phyloP scores from a whole-genome alignment of 2,888 invertebrate species.

The Belgica antarctica region DNA sequence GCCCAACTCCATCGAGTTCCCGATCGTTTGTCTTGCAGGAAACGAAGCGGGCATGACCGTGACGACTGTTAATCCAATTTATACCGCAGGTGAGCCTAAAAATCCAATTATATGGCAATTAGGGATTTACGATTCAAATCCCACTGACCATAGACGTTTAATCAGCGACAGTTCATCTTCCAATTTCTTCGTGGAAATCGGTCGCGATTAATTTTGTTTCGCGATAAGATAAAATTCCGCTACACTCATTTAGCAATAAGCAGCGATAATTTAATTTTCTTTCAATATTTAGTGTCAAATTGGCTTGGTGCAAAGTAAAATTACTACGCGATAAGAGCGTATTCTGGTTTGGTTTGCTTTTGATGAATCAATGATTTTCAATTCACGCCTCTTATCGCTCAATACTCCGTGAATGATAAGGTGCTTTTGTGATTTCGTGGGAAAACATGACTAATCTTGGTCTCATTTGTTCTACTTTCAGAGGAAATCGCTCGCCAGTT shows the following conservation, averaged over 20 bases:
- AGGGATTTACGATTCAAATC: no score
- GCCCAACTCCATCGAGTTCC: conserved; percentile 75
- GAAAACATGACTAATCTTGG: no score
- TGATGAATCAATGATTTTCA: not conserved
- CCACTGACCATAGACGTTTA: not conserved
- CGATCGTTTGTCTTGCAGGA: conserved; percentile 64
- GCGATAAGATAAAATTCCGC: not conserved
- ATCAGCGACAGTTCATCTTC: not conserved
- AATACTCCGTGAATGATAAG: not conserved
- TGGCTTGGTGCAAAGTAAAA: not conserved
- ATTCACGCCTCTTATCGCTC: conserved; percentile 1
- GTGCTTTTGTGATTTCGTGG: not conserved
- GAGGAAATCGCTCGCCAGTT: conserved; percentile 70
- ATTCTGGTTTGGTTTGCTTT: not conserved
- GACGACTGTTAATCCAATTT: conserved; percentile 73
- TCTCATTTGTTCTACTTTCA: no score
- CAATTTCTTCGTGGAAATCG: conserved; percentile 2
- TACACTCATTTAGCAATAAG: no score
- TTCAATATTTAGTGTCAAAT: not conserved
- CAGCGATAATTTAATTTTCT: no score
- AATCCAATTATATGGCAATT: no score
- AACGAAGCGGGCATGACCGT: conserved; percentile 67
- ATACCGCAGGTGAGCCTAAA: no score
- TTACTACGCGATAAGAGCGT: not conserved
- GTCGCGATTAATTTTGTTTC: not conserved